Evolutionary conservation across 2,888 invertebrate genomes (phyloP).

Genomic region (Epiblema foenella): DNA sequence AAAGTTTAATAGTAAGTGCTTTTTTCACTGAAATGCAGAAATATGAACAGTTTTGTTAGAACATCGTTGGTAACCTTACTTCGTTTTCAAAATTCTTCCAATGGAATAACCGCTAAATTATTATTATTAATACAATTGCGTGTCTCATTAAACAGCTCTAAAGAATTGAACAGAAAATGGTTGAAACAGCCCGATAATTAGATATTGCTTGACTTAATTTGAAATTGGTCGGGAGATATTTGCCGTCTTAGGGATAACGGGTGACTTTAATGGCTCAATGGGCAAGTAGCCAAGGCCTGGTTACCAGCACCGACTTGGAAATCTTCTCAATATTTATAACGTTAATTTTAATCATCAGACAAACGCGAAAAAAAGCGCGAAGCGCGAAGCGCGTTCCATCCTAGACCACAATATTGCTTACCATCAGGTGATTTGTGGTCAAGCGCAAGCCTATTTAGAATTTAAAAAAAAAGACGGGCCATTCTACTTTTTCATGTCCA

Average conservation of each 20-base stretch:
- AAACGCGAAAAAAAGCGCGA: too few relatives aligned
- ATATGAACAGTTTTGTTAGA: too few relatives aligned
- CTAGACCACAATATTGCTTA: too few relatives aligned
- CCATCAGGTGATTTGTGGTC: too few relatives aligned
- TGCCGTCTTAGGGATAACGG: conserved; percentile 46
- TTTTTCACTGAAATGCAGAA: too few relatives aligned
- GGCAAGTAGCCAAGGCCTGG: conserved; percentile 63
- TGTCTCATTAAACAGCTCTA: conserved; percentile 18
- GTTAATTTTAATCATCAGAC: conserved; percentile 21
- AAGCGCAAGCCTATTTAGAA: too few relatives aligned
- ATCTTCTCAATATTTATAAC: conserved; percentile 46
- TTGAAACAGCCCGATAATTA: conserved; percentile 34
- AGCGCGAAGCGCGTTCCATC: too few relatives aligned
- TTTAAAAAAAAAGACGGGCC: too few relatives aligned
- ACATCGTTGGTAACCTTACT: background rate
- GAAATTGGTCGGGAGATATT: conserved; percentile 46
- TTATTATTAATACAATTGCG: too few relatives aligned
- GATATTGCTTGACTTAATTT: conserved; percentile 39
- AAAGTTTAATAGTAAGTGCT: too few relatives aligned
- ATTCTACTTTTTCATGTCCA: too few relatives aligned
- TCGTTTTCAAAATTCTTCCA: background rate
- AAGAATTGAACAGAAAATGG: conserved; percentile 28
- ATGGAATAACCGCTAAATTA: background rate
- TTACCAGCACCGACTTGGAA: conserved; percentile 54
- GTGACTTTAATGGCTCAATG: conserved; percentile 40